A percentile compares a stretch with the other conserved stretches of the same genome.
Conservation (phyloP, 2,888 invertebrate genomes). For the Tiliacea citrago region DNA sequence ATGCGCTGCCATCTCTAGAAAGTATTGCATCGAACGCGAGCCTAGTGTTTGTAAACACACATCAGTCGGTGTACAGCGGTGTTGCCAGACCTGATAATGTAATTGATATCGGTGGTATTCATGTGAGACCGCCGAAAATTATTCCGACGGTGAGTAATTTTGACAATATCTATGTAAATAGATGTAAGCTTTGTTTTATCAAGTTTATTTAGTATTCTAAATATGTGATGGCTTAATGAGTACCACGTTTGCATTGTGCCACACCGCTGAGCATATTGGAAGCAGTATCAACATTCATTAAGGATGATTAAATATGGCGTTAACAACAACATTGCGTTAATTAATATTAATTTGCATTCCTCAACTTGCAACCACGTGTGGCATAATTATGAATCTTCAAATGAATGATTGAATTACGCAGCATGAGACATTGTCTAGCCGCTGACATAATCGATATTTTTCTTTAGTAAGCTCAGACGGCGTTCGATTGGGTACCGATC, state of each 20-base stretch:
- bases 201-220: constrained; percentile 32
- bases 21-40: constrained; percentile 91
- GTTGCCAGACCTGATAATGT: constrained; percentile 91
- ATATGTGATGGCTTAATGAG: constrained; percentile 14
- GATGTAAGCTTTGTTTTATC: constrained; percentile 1
- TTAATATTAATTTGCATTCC: constrained; percentile 15
- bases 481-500: background rate
- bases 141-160: constrained; percentile 86
- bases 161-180: constrained; percentile 31
- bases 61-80: constrained; percentile 91
- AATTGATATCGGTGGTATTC: constrained; percentile 92
- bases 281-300: constrained; percentile 33
- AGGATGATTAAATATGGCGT: too few species aligned
- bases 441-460: constrained; percentile 23
- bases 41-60: constrained; percentile 92
- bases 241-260: constrained; percentile 21
- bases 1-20: constrained; percentile 89
- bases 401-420: background rate
- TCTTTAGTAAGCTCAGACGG: constrained; percentile 16
- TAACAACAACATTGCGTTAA: constrained; percentile 12
- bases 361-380: constrained; percentile 6
- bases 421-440: background rate
- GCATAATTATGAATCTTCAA: background rate
- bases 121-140: constrained; percentile 87
- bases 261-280: constrained; percentile 7